Evolutionary conservation across 2,888 invertebrate species (phyloP).

Genomic region (Alsophila aescularia): DNA sequence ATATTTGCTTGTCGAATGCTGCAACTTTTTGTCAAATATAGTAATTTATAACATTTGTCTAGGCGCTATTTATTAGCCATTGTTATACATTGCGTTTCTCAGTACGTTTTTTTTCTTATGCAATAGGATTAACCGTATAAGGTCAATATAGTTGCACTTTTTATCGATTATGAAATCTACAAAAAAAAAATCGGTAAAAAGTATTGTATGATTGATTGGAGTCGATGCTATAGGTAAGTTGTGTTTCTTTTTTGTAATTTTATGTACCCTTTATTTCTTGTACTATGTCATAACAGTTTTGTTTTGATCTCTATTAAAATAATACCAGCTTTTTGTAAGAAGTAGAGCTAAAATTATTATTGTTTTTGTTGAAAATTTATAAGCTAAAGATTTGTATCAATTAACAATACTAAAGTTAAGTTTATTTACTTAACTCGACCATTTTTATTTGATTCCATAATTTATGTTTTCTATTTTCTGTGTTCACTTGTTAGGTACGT

Average conservation of each 20-base stretch:
- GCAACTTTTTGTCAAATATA: conserved; percentile 37
- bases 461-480: too few relatives aligned
- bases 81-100: conserved; percentile 48
- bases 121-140: conserved; percentile 55
- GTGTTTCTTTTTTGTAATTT: conserved; percentile 9
- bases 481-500: too few relatives aligned
- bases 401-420: too few relatives aligned
- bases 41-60: conserved; percentile 77
- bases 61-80: conserved; percentile 70
- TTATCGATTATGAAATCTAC: conserved; percentile 40
- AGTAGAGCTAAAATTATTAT: background rate
- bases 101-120: conserved; percentile 46
- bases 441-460: too few relatives aligned
- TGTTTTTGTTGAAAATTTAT: too few relatives aligned
- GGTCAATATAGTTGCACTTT: conserved; percentile 45
- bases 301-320: background rate
- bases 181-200: conserved; percentile 40
- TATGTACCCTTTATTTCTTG: conserved; percentile 16
- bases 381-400: too few relatives aligned
- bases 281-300: conserved; percentile 5
- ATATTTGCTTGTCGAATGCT: conserved; percentile 1
- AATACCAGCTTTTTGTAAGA: background rate
- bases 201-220: conserved; percentile 48
- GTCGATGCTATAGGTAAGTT: conserved; percentile 29
- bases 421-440: too few relatives aligned